These are phyloP conservation scores for Neogobius melanostomus DNA, from an alignment of 2,113 vertebrate species.

Conservation along the genomic window DNA sequence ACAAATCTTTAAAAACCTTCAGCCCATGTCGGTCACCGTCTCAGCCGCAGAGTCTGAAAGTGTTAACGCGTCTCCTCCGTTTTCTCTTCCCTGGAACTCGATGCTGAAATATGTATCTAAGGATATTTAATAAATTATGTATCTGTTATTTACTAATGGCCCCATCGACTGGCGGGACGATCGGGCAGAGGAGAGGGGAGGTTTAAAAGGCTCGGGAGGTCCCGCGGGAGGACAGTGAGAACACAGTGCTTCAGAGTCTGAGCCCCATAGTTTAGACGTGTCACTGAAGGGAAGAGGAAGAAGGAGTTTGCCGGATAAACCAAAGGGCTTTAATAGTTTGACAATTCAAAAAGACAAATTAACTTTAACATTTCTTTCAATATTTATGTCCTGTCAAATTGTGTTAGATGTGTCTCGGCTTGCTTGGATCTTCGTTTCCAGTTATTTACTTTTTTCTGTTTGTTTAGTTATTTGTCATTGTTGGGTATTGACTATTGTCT, in stretches of 20 bases:
- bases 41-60: background rate
- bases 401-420: too few species aligned
- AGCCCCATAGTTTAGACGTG: background rate
- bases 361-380: too few species aligned
- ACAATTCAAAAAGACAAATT: too few species aligned
- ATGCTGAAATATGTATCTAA: constrained; percentile 67
- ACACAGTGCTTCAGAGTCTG: constrained; percentile 9
- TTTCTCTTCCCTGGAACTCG: constrained; percentile 28
- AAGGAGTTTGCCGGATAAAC: background rate
- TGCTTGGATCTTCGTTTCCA: too few species aligned
- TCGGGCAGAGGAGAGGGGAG: constrained; percentile 19
- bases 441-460: too few species aligned
- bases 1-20: background rate
- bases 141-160: constrained; percentile 68
- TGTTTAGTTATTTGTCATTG: too few species aligned
- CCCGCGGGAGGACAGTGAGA: constrained; percentile 43
- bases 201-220: constrained; percentile 51
- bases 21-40: background rate
- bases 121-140: constrained; percentile 72
- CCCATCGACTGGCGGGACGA: constrained; percentile 52
- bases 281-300: background rate
- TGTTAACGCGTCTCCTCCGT: constrained; percentile 6
- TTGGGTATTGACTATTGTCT: too few species aligned
- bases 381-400: too few species aligned
- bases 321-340: too few species aligned